These are phyloP conservation scores for Galaxea fascicularis DNA, from an alignment of 92 coral and sea anemone genomes.

Conservation along the genomic window DNA sequence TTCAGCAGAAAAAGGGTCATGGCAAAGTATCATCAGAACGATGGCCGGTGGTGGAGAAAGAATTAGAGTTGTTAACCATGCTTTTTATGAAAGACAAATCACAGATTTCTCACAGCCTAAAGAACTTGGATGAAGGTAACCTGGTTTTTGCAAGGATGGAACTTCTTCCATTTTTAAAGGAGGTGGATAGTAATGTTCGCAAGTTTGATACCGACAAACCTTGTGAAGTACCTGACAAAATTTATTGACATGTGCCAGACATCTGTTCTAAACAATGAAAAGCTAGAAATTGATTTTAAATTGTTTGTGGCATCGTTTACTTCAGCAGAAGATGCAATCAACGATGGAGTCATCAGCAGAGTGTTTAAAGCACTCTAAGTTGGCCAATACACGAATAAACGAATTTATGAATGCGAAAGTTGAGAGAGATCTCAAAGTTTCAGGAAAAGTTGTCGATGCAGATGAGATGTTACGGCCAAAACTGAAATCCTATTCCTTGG, in stretches of 20 bases:
- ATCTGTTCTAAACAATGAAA: not conserved
- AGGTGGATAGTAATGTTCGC: constrained; percentile 16
- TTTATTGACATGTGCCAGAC: constrained; percentile 3
- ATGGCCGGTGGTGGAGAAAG: constrained; percentile 12
- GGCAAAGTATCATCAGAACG: not conserved
- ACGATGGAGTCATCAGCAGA: too few relatives aligned
- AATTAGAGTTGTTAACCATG: not conserved
- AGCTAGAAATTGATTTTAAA: too few relatives aligned
- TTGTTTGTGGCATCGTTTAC: too few relatives aligned
- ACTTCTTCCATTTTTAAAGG: constrained; percentile 23
- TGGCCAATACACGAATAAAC: constrained; percentile 26
- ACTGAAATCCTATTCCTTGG: constrained; percentile 24
- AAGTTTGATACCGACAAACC: constrained; percentile 27
- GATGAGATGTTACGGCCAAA: constrained; percentile 15
- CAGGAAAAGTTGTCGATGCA: constrained; percentile 39
- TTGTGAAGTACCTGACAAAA: constrained; percentile 9
- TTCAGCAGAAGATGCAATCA: too few relatives aligned
- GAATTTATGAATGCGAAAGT: constrained; percentile 12
- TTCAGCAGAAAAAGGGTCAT: not conserved
- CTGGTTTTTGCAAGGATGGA: constrained; percentile 19
- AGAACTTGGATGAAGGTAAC: constrained; percentile 37
- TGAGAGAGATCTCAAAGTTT: constrained; percentile 42
- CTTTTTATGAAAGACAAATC: constrained; percentile 25
- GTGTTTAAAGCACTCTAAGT: too few relatives aligned
- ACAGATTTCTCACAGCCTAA: not conserved